Evolutionary conservation across 2,797 vertebrate species (phyloP), one percentile per base, ranked within the genome.

Genomic region (Gastrophryne carolinensis): DNA sequence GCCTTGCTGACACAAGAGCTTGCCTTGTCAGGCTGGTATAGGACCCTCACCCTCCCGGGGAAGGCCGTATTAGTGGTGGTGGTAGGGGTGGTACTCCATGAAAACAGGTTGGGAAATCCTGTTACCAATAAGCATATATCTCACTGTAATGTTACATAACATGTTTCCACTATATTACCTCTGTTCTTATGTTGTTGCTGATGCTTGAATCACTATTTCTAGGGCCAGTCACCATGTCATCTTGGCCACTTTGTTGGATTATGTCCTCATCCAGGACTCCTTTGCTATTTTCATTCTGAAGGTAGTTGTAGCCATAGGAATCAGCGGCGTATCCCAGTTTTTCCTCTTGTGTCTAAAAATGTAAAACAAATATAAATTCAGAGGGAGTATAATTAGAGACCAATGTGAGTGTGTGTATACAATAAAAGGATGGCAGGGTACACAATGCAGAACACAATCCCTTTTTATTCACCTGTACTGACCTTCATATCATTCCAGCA

Each of bases 281-380:
- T 29, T 72, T 80, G 35, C 39, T 34, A 41, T 75, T 34, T 78
- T 75, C 79, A 53, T 1, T 78, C 32, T 35, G 29, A 4, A 47
- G 74, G 57, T 41, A 81, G 60, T 19, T 80, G 57, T 54, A 67
- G 69, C 50, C 53, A 64, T 75, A 78, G 80, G 49, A 50, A 65
- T 62, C 68, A 6, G 1, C 76, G 78, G 23, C 37, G 2, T 3
- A 34, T 78, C 82, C 79, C 78, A 80, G 62, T 58, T 81, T 81
- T 73, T 58, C 66, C 63, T 75, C 80, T 82, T 84, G 66, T 76
- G 26, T 64, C 74, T 77, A 75, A 58, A 81, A 9, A 41, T 5
- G 10, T 5, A 41, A 3, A 4, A 15, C 10, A 41, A 4, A 5
- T 41, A 3, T 41, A 13, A 3, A n/a, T 15, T 41, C 13, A n/a